Evolutionary conservation across 2,797 vertebrate genomes (phyloP).

Genomic region (Lepus townsendii): DNA sequence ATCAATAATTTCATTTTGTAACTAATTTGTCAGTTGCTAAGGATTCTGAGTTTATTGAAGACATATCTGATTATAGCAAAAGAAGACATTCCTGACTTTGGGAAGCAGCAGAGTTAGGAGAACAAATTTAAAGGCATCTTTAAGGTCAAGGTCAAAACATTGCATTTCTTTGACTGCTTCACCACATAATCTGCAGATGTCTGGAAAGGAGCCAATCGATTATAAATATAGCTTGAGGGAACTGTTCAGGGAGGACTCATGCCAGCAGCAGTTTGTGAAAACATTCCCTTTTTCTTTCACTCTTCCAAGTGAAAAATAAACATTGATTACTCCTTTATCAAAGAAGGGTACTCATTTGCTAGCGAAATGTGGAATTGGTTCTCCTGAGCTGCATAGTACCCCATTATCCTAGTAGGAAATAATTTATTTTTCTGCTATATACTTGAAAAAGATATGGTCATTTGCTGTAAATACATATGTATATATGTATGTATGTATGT

Average conservation of each 20-base stretch:
- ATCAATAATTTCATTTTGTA: slow-evolving; percentile 17
- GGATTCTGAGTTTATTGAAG: slow-evolving; percentile 35
- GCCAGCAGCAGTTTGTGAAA: neutral
- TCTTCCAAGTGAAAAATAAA: slow-evolving; percentile 67
- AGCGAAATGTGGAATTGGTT: neutral
- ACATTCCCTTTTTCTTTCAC: neutral
- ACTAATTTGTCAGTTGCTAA: slow-evolving; percentile 20
- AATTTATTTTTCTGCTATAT: slow-evolving; percentile 36
- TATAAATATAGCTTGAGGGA: slow-evolving; percentile 50
- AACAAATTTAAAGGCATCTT: slow-evolving; percentile 40
- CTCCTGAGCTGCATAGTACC: neutral
- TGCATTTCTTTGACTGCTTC: slow-evolving; percentile 14
- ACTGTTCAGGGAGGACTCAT: slow-evolving; percentile 1
- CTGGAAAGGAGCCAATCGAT: slow-evolving; percentile 64
- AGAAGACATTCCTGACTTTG: neutral
- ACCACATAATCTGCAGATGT: slow-evolving; percentile 42
- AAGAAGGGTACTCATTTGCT: slow-evolving; percentile 15
- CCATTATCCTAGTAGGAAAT: slow-evolving; percentile 41
- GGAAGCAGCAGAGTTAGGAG: slow-evolving; percentile 3
- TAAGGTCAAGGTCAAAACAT: slow-evolving; percentile 68
- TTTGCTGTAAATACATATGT: neutral
- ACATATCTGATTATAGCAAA: neutral
- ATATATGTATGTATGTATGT: neutral
- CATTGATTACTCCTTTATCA: slow-evolving; percentile 45
- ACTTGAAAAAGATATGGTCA: neutral